Conservation (phyloP, 2,888 invertebrate genomes). For the Mythimna albipuncta region DNA sequence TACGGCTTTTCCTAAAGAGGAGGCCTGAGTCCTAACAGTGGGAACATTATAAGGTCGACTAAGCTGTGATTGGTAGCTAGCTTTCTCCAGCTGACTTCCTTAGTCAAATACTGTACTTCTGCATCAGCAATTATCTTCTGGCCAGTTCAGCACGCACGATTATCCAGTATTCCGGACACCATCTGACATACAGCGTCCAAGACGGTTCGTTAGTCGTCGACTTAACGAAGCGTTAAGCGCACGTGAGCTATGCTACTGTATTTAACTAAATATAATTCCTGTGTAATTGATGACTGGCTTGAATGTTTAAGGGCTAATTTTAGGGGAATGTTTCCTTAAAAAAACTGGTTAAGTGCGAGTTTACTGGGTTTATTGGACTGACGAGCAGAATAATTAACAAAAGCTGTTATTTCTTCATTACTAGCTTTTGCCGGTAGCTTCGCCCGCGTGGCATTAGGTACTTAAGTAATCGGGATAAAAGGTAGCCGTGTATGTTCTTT, state of each 20-base stretch:
- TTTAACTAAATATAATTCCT: conserved; percentile 49
- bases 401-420: too few species aligned
- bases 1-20: too few species aligned
- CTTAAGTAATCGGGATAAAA: too few species aligned
- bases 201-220: conserved; percentile 58
- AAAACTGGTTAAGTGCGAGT: background rate
- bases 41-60: too few species aligned
- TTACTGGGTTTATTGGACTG: too few species aligned
- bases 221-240: conserved; percentile 56
- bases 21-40: too few species aligned
- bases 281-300: conserved; percentile 24
- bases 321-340: background rate
- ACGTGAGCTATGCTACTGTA: conserved; percentile 54
- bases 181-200: conserved; percentile 25
- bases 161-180: conserved; percentile 39
- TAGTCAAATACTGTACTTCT: background rate
- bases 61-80: too few species aligned
- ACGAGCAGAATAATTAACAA: too few species aligned
- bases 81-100: too few species aligned
- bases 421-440: too few species aligned
- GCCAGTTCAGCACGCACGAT: conserved; percentile 28
- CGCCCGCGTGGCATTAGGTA: too few species aligned
- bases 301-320: conserved; percentile 21
- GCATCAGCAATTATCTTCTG: conserved; percentile 26
- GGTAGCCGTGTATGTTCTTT: too few species aligned